Evolutionary conservation across 2,797 vertebrate genomes (phyloP).

Genomic region (Choloepus didactylus): DNA sequence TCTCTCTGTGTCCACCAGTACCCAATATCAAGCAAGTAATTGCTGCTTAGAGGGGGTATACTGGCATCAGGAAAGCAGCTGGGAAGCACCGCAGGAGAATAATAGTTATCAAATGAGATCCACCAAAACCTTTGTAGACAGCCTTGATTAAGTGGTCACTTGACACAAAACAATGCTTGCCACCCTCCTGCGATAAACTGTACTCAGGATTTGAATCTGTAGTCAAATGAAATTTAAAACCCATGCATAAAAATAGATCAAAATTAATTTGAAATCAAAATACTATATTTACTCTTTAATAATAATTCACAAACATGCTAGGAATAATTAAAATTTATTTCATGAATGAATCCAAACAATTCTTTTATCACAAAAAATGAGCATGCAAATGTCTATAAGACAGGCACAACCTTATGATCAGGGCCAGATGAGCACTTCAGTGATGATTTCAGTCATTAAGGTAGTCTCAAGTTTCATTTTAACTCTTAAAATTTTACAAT

Average conservation of each 20-base stretch:
- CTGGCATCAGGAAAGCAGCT: background rate
- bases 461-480: background rate
- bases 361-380: background rate
- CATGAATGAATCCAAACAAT: background rate
- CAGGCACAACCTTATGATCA: background rate
- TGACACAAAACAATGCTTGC: conserved; percentile 94
- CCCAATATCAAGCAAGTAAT: conserved; percentile 93
- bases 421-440: background rate
- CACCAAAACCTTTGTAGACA: conserved; percentile 93
- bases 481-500: background rate
- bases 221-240: conserved; percentile 66
- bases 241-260: conserved; percentile 57
- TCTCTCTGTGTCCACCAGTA: conserved; percentile 85
- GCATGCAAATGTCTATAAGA: background rate
- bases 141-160: conserved; percentile 92
- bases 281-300: background rate
- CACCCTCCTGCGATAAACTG: conserved; percentile 94
- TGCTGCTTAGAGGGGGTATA: background rate
- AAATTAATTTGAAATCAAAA: conserved; percentile 58
- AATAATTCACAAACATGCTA: background rate
- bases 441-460: background rate
- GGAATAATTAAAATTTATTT: background rate
- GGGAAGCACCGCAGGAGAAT: background rate
- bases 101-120: conserved; percentile 82
- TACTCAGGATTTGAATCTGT: conserved; percentile 94